Conservation (phyloP, 2,888 invertebrate species). For the Apamea anceps region DNA sequence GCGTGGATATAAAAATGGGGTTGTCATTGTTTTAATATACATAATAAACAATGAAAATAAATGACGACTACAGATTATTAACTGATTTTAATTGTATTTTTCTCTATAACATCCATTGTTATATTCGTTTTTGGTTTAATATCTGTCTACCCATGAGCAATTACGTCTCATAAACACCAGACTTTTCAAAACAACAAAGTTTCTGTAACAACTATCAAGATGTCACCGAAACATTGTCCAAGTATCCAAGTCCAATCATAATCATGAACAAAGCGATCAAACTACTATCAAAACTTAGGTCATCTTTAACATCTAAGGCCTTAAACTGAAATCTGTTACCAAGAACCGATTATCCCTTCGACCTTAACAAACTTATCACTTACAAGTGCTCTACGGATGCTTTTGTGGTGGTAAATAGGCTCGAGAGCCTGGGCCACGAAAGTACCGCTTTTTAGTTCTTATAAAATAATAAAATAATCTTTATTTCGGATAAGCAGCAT, state of each 20-base stretch:
- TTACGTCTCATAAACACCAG: background rate
- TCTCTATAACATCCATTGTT: background rate
- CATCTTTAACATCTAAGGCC: constrained; percentile 41
- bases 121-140: background rate
- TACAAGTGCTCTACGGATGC: constrained; percentile 57
- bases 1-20: too few relatives aligned
- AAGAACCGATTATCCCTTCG: constrained; percentile 58
- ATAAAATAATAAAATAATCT: too few relatives aligned
- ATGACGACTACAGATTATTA: too few relatives aligned
- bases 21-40: too few relatives aligned
- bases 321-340: constrained; percentile 51
- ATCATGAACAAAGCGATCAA: constrained; percentile 40
- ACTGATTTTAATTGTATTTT: background rate
- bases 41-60: too few relatives aligned
- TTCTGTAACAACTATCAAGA: constrained; percentile 12
- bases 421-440: constrained; percentile 43
- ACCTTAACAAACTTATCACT: constrained; percentile 62
- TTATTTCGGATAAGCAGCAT: too few relatives aligned
- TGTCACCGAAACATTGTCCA: constrained; percentile 1
- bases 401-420: constrained; percentile 70
- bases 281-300: constrained; percentile 43
- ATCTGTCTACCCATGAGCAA: background rate
- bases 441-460: background rate
- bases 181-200: constrained; percentile 5
- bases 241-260: constrained; percentile 24